These are phyloP conservation scores for Gadus macrocephalus DNA, from an alignment of 2,113 vertebrate genomes.

Conservation along the genomic window DNA sequence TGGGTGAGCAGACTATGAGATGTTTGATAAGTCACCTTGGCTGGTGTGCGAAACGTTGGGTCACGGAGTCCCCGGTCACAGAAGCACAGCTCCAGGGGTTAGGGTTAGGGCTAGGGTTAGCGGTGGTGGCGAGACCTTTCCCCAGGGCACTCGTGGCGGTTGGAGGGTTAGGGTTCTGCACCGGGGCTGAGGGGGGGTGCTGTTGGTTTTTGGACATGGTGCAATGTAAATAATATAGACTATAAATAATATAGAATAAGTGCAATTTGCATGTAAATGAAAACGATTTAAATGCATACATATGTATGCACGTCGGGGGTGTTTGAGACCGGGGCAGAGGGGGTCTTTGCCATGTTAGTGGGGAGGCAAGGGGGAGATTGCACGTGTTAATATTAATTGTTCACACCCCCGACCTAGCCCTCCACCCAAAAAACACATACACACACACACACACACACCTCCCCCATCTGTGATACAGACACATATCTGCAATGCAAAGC, in stretches of 20 bases:
- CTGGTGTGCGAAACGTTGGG: conserved; percentile 1
- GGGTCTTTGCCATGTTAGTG: conserved; percentile 40
- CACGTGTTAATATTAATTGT: too few relatives aligned
- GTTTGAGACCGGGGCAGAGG: too few relatives aligned
- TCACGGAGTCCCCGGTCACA: neutral
- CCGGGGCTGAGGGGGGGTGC: too few relatives aligned
- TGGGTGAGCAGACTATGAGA: too few relatives aligned
- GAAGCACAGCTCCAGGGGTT: neutral
- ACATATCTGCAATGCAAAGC: conserved; percentile 79
- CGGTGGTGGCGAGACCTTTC: neutral
- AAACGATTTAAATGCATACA: conserved; percentile 57
- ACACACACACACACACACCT: conserved; percentile 51
- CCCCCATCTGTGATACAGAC: conserved; percentile 48
- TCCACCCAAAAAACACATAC: conserved; percentile 30
- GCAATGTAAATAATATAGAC: conserved; percentile 15
- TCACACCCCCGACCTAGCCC: neutral
- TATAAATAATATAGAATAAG: too few relatives aligned
- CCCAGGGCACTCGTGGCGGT: conserved; percentile 17
- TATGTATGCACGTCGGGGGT: conserved; percentile 3
- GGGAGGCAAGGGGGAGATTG: too few relatives aligned
- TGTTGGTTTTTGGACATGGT: too few relatives aligned
- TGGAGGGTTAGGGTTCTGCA: conserved; percentile 5
- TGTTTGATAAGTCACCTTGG: conserved; percentile 16
- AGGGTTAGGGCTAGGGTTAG: neutral
- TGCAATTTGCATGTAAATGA: conserved; percentile 33